Conservation (phyloP, 2,797 vertebrate genomes). For the Picus viridis region DNA sequence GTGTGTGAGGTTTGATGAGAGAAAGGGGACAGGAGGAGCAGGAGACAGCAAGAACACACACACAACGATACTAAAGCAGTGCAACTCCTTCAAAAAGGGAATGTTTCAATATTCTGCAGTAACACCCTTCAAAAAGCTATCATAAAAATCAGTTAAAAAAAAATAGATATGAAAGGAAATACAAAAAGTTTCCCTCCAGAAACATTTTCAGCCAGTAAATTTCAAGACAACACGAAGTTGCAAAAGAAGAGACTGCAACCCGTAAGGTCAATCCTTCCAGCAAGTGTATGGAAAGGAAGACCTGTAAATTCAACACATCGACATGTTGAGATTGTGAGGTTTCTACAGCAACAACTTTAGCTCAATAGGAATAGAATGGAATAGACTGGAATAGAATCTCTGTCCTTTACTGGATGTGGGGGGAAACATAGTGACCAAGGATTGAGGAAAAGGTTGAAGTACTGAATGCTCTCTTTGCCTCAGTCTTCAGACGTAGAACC, state of each 20-base stretch:
- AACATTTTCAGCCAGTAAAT: not conserved
- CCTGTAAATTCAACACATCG: not conserved
- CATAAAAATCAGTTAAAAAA: not conserved
- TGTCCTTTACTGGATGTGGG: too few species aligned
- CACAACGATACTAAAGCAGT: not conserved
- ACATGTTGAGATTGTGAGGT: not conserved
- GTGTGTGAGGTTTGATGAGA: not conserved
- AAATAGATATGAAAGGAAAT: not conserved
- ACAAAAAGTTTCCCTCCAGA: not conserved
- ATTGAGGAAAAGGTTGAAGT: too few species aligned
- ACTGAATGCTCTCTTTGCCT: too few species aligned
- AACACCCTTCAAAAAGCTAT: not conserved
- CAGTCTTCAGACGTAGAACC: too few species aligned
- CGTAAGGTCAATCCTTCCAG: not conserved
- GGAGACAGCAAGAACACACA: not conserved
- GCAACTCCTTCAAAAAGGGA: not conserved
- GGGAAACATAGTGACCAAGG: too few species aligned
- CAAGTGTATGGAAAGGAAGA: not conserved
- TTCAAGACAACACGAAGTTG: not conserved
- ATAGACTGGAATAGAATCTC: too few species aligned
- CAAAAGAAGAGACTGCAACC: not conserved
- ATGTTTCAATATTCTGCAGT: not conserved
- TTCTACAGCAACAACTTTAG: not conserved
- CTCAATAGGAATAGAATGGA: not conserved
- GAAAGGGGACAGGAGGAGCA: not conserved